phyloP scores from a whole-genome alignment of 2,888 invertebrate genomes.

The Tromatobia lineatoria region DNA sequence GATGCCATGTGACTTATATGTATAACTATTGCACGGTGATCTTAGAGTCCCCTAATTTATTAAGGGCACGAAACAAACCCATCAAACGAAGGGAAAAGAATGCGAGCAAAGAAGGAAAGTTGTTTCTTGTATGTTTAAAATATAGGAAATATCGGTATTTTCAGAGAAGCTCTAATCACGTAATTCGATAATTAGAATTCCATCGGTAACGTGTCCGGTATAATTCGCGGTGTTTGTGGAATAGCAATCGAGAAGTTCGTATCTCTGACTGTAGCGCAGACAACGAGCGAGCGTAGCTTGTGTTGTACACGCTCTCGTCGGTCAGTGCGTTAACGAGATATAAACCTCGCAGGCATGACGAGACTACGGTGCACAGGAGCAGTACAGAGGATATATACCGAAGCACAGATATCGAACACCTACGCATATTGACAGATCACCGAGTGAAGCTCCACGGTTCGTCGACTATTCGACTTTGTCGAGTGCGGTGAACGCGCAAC shows the following conservation, averaged over 20 bases:
- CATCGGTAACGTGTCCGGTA: constrained; percentile 45
- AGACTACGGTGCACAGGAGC: constrained; percentile 27
- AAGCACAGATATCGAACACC: constrained; percentile 63
- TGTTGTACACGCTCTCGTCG: constrained; percentile 33
- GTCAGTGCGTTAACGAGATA: constrained; percentile 67
- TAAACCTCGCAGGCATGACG: constrained; percentile 62
- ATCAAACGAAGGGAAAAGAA: too few relatives aligned
- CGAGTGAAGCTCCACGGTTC: constrained; percentile 50
- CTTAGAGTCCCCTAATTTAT: too few relatives aligned
- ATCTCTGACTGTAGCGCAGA: constrained; percentile 15
- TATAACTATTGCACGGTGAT: too few relatives aligned
- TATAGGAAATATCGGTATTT: neutral
- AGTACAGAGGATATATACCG: constrained; percentile 16
- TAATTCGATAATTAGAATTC: constrained; percentile 58
- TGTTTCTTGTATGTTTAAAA: neutral
- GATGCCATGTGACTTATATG: too few relatives aligned
- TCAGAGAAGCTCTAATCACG: constrained; percentile 12
- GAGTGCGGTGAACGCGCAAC: constrained; percentile 21
- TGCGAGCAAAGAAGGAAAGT: too few relatives aligned
- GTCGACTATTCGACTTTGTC: constrained; percentile 52
- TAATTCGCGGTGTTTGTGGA: constrained; percentile 53
- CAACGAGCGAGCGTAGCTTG: constrained; percentile 14
- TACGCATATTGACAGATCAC: constrained; percentile 65
- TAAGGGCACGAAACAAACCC: too few relatives aligned
- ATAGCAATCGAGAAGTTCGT: constrained; percentile 59